Base-by-base conservation (phyloP, 2,113 vertebrate species). In the Lucifuga dentata region DNA sequence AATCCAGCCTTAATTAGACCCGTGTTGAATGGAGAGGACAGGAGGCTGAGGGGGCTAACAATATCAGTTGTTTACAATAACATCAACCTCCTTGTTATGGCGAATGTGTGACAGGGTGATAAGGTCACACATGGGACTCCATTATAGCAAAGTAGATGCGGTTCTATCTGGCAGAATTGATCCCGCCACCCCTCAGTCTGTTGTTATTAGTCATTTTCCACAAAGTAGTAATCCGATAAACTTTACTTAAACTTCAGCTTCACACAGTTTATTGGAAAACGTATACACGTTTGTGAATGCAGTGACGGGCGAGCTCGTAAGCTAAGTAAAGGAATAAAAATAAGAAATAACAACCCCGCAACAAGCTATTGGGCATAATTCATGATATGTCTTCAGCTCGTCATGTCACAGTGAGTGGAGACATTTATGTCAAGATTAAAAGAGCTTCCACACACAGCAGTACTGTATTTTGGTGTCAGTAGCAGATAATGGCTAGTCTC, bases 61-160 rank as follows among this genome's bases (percentile, higher is more conserved):
- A 80, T 83, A 88, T 86, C 85, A 77, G 79, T 79, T 88, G 85
- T 85, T 87, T 81, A 88, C 88, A 88, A 87, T 83, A 86, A 81
- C 80, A 85, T 77, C 81, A 75, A 61, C 60, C 35, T 51, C 49
- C 86, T 86, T 81, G 86, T 89, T 85, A 82, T 57, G 76, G 86
- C 16, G 39, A 67, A 41, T 63, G 77, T 80, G 85, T 73, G 85
- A 86, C 86, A 75, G 78, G 81, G 81, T 73, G 88, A 79, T 82
- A 85, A 88, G 85, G 86, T 89, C 87, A 77, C 87, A 68, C 79
- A 53, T 56, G 79, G 79, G 87, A 88, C 84, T 84, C 80, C 78
- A 84, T 88, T 87, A 88, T 11, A 66, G 68, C 55, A 32, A 73
- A 83, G 68, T 26, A 80, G 75, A 82, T 65, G 73, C 66, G 61